phyloP scores from a whole-genome alignment of 1,140 invertebrate genomes.

The Colletes latitarsis region DNA sequence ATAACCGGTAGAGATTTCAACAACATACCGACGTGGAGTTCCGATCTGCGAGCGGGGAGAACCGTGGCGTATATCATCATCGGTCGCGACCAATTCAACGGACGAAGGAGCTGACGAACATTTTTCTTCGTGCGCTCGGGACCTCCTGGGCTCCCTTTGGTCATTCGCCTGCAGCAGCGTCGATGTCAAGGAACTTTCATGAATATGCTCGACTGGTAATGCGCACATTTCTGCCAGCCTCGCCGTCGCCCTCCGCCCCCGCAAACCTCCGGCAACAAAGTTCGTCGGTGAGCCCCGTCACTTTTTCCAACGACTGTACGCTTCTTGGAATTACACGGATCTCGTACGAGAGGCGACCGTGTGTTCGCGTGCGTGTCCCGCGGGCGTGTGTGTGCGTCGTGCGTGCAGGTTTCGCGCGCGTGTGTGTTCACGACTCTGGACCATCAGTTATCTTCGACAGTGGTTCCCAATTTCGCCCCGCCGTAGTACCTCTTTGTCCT shows the following conservation, averaged over 20 bases:
- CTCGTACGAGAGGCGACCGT: slow-evolving; percentile 56
- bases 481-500: background rate
- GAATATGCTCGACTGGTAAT: slow-evolving; percentile 65
- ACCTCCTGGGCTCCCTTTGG: slow-evolving; percentile 45
- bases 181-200: slow-evolving; percentile 72
- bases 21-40: background rate
- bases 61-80: background rate
- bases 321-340: slow-evolving; percentile 76
- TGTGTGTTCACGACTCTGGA: slow-evolving; percentile 54
- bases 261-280: background rate
- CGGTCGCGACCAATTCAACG: background rate
- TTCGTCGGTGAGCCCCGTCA: slow-evolving; percentile 54
- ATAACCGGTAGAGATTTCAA: background rate
- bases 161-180: slow-evolving; percentile 51
- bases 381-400: background rate
- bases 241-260: slow-evolving; percentile 43
- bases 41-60: background rate
- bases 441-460: slow-evolving; percentile 68
- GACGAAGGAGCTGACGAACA: background rate
- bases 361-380: slow-evolving; percentile 27
- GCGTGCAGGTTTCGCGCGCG: background rate
- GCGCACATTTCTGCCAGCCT: slow-evolving; percentile 60
- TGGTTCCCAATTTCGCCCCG: slow-evolving; percentile 62
- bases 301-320: slow-evolving; percentile 78
- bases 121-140: slow-evolving; percentile 33